Evolutionary conservation across 2,888 invertebrate species (phyloP).

Genomic region (Pyrgus malvae): DNA sequence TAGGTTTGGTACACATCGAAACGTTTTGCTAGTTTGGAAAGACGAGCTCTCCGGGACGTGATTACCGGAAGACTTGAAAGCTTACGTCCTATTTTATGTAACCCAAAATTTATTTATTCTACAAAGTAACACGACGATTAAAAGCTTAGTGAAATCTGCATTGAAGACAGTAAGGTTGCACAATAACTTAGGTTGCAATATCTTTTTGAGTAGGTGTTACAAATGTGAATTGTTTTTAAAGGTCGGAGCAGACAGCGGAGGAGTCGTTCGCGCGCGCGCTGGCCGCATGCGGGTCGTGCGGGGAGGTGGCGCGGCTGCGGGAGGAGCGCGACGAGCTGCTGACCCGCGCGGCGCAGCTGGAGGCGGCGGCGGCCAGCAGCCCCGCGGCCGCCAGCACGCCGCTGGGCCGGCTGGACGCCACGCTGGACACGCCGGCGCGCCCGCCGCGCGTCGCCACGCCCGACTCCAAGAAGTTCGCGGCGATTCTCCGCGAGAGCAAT

Average conservation of each 20-base stretch:
- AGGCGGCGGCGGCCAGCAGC: constrained; percentile 80
- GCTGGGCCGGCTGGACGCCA: constrained; percentile 74
- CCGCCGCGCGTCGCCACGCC: constrained; percentile 84
- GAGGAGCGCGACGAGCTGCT: constrained; percentile 89
- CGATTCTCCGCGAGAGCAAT: constrained; percentile 91
- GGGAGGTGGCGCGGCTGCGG: constrained; percentile 83
- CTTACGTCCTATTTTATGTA: too few relatives aligned
- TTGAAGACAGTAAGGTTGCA: too few relatives aligned
- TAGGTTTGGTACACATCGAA: too few relatives aligned
- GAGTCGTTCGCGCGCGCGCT: constrained; percentile 81
- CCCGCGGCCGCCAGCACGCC: constrained; percentile 19
- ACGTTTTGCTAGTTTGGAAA: too few relatives aligned
- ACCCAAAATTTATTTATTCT: too few relatives aligned
- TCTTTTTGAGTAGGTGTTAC: too few relatives aligned
- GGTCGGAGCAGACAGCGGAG: constrained; percentile 82
- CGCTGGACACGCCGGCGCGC: constrained; percentile 84
- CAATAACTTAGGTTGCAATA: too few relatives aligned
- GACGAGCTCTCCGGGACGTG: too few relatives aligned
- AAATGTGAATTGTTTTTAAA: too few relatives aligned
- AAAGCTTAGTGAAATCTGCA: too few relatives aligned
- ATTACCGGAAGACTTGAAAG: too few relatives aligned
- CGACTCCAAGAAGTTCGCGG: constrained; percentile 89
- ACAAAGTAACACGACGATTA: too few relatives aligned
- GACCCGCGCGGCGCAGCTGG: constrained; percentile 88
- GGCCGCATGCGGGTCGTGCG: constrained; percentile 30